Percentiles rank a stretch among this genome's conserved stretches.
Evolutionary conservation across 2,888 invertebrate genomes (phyloP).

Genomic region (Cataglyphis albicans): DNA sequence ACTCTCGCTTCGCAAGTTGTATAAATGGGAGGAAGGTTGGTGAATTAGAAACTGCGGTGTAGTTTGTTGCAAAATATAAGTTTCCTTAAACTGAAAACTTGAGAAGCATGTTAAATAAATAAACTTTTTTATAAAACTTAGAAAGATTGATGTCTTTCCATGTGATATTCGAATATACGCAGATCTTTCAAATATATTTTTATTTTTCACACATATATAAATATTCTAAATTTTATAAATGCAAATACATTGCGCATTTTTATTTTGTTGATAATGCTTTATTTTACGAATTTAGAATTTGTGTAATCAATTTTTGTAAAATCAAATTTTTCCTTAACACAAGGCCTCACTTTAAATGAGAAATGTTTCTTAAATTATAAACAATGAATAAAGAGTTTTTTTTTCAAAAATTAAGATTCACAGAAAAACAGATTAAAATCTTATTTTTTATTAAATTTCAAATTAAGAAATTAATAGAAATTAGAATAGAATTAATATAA

Average conservation of each 20-base stretch:
- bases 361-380: not conserved
- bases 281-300: not conserved
- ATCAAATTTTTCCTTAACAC: not conserved
- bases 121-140: conserved; percentile 26
- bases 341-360: not conserved
- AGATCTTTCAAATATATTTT: conserved; percentile 1
- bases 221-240: not conserved
- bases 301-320: not conserved
- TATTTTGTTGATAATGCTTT: not conserved
- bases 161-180: not conserved
- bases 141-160: conserved; percentile 15
- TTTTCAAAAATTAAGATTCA: not conserved
- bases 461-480: not conserved
- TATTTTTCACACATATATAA: not conserved
- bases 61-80: conserved; percentile 40
- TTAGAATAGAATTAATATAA: not conserved
- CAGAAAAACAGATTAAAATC: not conserved
- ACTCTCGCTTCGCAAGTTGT: conserved; percentile 29
- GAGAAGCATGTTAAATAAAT: conserved; percentile 22
- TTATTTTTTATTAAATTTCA: not conserved
- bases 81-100: conserved; percentile 39
- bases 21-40: conserved; percentile 33
- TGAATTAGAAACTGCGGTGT: conserved; percentile 25
- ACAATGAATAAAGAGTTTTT: not conserved
- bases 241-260: not conserved